Base-by-base conservation (phyloP, 2,888 invertebrate genomes). In the Himalopsyche tibetana region DNA sequence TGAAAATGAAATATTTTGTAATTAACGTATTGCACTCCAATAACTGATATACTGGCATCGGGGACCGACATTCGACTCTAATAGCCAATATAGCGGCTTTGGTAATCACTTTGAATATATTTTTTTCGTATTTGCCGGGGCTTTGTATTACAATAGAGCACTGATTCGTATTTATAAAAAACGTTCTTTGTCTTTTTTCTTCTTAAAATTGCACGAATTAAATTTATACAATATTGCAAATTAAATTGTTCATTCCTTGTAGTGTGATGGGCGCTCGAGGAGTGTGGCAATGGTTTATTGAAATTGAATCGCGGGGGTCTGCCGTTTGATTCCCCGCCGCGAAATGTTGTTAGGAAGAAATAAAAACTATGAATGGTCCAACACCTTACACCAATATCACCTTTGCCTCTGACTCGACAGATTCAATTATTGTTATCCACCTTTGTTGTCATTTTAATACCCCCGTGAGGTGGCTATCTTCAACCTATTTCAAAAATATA, bases 221-320 rank as follows among this genome's bases (percentile, higher is more conserved):
- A 1, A 42, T 8, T 42, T 42, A 5, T 3, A 42, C 42, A 8
- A 6, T 51, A 51, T 45, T 2, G 2, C 5, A 51, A 4, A 15
- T 15, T 12, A 15, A 5, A 15, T 15, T 15, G 15, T 8, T 51
- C 3, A 2, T 15, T 51, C 4, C 79, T 83, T 12, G n/a, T 8
- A 45, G 80, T 84, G 84, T 80, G 12, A 80, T 80, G 38, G 55
- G 3, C 79, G 38, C 42, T 28, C 42, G 40, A 17, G 79, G 40
- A 85, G 82, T 82, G 85, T 82, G 85, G 85, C 79, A 51, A 74
- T 55, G 82, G 63, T 55, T 82, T 85, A 85, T 85, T 74, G 82
- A 74, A 85, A 82, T 51, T 82, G 85, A 82, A 79, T 82, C 69
- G 63, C 79, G 74, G 69, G 82, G 82, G 19, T 82, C 82, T 63